Percentiles rank a stretch among this genome's conserved stretches.
Conservation (phyloP, 2,113 vertebrate genomes). For the Petaurus breviceps region DNA sequence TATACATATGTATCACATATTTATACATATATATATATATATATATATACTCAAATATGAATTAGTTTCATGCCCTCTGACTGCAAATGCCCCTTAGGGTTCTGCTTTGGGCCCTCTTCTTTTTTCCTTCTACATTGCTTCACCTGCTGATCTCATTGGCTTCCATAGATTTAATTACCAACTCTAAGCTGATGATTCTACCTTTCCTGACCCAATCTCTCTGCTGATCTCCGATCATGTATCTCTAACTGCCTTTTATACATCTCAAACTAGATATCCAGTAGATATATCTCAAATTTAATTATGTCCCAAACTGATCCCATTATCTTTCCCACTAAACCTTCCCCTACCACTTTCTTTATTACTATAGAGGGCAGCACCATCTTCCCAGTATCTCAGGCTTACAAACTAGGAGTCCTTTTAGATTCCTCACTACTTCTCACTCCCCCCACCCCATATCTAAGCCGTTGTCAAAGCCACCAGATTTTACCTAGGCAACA, state of each 20-base stretch:
- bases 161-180: neutral
- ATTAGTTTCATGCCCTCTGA: too few species aligned
- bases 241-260: too few species aligned
- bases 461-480: neutral
- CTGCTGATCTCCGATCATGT: neutral
- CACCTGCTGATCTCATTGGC: neutral
- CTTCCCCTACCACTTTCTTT: neutral
- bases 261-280: neutral
- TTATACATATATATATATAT: neutral
- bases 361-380: neutral
- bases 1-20: too few species aligned
- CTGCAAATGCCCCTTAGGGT: neutral
- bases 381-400: neutral
- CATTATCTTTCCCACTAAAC: neutral
- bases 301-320: neutral
- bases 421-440: neutral
- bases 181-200: too few species aligned
- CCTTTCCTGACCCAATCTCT: neutral
- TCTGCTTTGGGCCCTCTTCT: neutral
- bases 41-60: neutral
- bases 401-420: neutral
- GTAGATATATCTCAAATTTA: neutral
- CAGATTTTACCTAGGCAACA: neutral
- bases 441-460: neutral
- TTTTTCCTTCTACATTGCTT: neutral